A percentile compares a stretch with the other conserved stretches of the same genome.
Evolutionary conservation across 2,888 invertebrate genomes (phyloP).

Genomic region (Chrysotoxum bicinctum): DNA sequence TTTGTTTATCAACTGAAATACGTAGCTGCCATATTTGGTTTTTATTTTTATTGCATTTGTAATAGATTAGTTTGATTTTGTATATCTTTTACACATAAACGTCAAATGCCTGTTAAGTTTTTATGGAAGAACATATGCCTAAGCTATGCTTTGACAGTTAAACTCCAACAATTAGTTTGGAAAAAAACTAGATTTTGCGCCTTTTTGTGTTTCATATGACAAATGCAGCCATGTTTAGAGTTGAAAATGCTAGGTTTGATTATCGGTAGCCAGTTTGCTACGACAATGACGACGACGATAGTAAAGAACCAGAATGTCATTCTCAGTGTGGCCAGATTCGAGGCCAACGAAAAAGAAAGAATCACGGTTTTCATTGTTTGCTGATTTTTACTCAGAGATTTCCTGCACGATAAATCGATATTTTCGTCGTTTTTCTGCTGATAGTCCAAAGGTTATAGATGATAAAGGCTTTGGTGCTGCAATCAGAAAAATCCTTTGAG

Average conservation of each 20-base stretch:
- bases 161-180: too few species aligned
- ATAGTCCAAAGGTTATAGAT: constrained; percentile 15
- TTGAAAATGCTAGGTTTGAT: constrained; percentile 53
- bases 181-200: too few species aligned
- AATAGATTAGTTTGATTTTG: too few species aligned
- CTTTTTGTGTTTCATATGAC: not conserved
- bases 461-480: constrained; percentile 52
- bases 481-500: constrained; percentile 71
- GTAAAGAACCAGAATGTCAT: constrained; percentile 62
- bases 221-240: not conserved
- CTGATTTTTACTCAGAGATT: constrained; percentile 65
- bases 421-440: constrained; percentile 8
- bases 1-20: too few species aligned
- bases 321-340: constrained; percentile 70
- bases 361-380: constrained; percentile 71
- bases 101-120: too few species aligned
- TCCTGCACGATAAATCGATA: constrained; percentile 49
- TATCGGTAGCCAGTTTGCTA: constrained; percentile 63
- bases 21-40: too few species aligned
- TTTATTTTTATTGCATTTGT: too few species aligned
- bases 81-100: too few species aligned
- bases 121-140: too few species aligned
- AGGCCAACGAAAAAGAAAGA: constrained; percentile 55
- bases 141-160: too few species aligned
- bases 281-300: constrained; percentile 5